Conservation (phyloP, 2,113 vertebrate genomes). For the Chinchilla lanigera region DNA sequence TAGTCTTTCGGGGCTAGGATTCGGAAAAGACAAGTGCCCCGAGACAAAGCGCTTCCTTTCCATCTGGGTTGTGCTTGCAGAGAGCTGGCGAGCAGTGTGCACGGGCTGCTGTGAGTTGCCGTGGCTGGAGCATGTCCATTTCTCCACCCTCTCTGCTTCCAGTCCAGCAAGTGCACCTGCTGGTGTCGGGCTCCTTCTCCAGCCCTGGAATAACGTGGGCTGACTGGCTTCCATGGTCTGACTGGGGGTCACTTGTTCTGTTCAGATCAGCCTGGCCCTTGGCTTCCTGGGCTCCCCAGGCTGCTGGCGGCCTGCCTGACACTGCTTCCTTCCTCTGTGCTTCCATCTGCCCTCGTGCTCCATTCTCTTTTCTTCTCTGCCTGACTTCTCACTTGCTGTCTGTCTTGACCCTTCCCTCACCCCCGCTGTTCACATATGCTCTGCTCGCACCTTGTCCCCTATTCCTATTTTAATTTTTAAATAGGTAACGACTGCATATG, state of each 20-base stretch:
- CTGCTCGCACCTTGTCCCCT: neutral
- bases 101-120: neutral
- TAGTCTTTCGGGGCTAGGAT: neutral
- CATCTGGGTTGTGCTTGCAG: neutral
- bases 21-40: neutral
- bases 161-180: neutral
- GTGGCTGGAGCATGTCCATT: neutral
- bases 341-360: neutral
- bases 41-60: neutral
- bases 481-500: neutral
- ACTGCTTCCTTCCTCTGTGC: neutral
- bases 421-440: slow-evolving; percentile 20
- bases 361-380: neutral
- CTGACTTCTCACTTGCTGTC: neutral
- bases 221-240: neutral
- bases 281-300: fast-evolving
- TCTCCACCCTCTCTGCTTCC: neutral
- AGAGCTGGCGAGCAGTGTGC: neutral
- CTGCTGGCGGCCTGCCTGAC: neutral
- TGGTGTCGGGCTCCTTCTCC: neutral
- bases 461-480: slow-evolving; percentile 17
- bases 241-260: neutral
- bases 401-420: neutral
- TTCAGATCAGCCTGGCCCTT: neutral
- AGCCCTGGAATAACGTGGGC: neutral